phyloP scores from a whole-genome alignment of 2,113 vertebrate genomes.

The Mustela nigripes region DNA sequence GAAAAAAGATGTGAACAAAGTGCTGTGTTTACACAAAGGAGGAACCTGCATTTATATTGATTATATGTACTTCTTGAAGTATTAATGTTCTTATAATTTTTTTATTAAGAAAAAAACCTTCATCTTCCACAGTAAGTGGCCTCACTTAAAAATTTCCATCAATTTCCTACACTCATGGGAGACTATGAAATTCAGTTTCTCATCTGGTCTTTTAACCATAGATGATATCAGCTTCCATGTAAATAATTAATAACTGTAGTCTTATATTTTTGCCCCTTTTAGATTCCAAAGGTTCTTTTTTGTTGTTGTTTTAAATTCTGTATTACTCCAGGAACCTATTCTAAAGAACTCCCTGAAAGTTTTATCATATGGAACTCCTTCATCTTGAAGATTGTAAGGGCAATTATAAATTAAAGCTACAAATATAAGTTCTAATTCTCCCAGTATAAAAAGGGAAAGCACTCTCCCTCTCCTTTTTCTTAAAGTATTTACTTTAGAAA shows the following conservation, averaged over 20 bases:
- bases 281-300: background rate
- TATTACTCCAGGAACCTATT: background rate
- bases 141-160: background rate
- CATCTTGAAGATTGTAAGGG: background rate
- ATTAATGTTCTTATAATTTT: background rate
- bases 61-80: background rate
- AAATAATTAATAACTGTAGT: background rate
- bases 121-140: background rate
- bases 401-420: background rate
- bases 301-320: background rate
- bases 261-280: background rate
- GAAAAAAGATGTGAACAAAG: background rate
- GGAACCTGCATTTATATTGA: background rate
- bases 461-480: background rate
- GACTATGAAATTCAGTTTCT: background rate
- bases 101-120: background rate
- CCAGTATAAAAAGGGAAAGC: background rate
- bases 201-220: background rate
- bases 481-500: background rate
- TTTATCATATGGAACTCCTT: background rate
- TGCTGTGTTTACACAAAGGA: background rate
- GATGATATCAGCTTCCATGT: background rate
- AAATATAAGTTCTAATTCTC: background rate
- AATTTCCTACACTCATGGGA: background rate
- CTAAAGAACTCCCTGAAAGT: background rate